Conservation (phyloP, 1,140 invertebrate species). For the Drosophila quadrilineata region DNA sequence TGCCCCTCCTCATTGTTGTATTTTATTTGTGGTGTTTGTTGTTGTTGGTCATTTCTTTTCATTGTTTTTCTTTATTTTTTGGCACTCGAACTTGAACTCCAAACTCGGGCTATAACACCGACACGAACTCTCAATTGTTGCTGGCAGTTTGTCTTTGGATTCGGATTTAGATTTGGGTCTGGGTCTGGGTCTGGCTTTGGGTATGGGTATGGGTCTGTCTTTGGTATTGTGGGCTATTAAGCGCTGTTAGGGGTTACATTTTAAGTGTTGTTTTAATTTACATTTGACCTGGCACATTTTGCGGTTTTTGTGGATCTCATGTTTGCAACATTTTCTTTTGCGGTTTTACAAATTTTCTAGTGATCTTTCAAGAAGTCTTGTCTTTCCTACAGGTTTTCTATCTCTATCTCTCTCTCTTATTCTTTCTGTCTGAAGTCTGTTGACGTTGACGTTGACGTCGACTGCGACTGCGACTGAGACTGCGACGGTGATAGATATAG, state of each 20-base stretch:
- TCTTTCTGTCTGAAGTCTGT: constrained; percentile 41
- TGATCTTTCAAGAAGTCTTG: constrained; percentile 55
- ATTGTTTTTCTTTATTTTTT: too few species aligned
- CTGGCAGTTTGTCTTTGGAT: too few species aligned
- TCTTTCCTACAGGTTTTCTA: constrained; percentile 72
- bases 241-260: constrained; percentile 63
- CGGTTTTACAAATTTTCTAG: constrained; percentile 74
- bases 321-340: constrained; percentile 72
- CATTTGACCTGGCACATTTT: constrained; percentile 26
- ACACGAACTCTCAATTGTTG: constrained; percentile 38
- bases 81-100: constrained; percentile 2
- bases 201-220: constrained; percentile 10
- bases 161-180: not conserved
- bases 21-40: too few species aligned
- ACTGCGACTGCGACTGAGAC: constrained; percentile 44
- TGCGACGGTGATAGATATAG: constrained; percentile 75
- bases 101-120: too few species aligned
- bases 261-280: constrained; percentile 73
- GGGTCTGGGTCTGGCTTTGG: constrained; percentile 27
- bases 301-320: constrained; percentile 48
- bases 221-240: constrained; percentile 50
- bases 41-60: not conserved
- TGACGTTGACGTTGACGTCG: constrained; percentile 21
- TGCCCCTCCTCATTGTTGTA: constrained; percentile 30
- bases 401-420: constrained; percentile 23